A percentile compares a stretch with the other conserved stretches of the same genome.
These are phyloP conservation scores for Paracentrotus lividus DNA, from an alignment of 53 echinoderm and acorn worm genomes.

Conservation along the genomic window DNA sequence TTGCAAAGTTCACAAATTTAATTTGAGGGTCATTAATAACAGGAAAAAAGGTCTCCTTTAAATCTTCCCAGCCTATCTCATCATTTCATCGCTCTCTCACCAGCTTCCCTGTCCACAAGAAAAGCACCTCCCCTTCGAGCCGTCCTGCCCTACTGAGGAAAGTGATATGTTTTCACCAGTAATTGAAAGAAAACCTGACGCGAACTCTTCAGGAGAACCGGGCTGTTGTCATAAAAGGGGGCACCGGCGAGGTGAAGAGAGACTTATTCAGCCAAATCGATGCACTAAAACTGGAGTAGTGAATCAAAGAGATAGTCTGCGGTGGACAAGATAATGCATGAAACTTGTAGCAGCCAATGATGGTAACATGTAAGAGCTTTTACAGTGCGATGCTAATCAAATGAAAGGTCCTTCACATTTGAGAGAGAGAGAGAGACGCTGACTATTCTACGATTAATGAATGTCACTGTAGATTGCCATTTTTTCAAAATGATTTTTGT, in stretches of 20 bases:
- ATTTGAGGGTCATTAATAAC: background rate
- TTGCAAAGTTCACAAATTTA: background rate
- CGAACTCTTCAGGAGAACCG: background rate
- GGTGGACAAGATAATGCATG: background rate
- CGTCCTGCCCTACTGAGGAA: background rate
- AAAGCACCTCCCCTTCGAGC: conserved; percentile 17
- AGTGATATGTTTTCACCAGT: conserved; percentile 41
- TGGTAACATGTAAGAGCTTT: background rate
- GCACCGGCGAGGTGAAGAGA: conserved; percentile 26
- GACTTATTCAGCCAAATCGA: background rate
- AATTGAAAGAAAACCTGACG: conserved; percentile 50
- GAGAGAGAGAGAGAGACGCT: too few relatives aligned
- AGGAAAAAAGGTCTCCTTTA: background rate
- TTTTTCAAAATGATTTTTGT: too few relatives aligned
- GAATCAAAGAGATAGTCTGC: background rate
- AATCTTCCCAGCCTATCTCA: background rate
- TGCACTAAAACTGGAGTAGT: conserved; percentile 13
- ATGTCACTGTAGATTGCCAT: too few relatives aligned
- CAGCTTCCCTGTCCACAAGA: background rate
- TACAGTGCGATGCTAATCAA: background rate
- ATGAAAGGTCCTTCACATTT: too few relatives aligned
- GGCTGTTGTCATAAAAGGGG: conserved; percentile 45
- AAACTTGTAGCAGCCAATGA: conserved; percentile 13
- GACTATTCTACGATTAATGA: too few relatives aligned
- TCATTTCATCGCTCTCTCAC: background rate